Conservation (phyloP, 2,888 invertebrate genomes). For the Mactromeris polynyma region DNA sequence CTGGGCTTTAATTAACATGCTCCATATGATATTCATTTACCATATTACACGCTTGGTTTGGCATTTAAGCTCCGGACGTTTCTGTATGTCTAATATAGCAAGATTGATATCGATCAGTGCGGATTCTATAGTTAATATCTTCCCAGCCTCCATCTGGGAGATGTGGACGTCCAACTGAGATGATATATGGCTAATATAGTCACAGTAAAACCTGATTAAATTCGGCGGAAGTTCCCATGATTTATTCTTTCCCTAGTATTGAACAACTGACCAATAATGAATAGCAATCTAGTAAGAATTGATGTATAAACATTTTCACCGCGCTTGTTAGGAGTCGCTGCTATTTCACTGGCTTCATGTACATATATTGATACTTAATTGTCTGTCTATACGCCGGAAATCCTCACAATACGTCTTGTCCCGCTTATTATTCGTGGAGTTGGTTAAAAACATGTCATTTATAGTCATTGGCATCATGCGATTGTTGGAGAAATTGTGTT, state of each 20-base stretch:
- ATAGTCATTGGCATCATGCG: too few species aligned
- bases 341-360: background rate
- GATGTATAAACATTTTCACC: background rate
- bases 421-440: too few species aligned
- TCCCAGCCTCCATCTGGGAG: background rate
- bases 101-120: background rate
- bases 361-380: too few species aligned
- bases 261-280: background rate
- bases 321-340: background rate
- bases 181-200: background rate
- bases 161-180: background rate
- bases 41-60: background rate
- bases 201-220: background rate
- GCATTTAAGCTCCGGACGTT: background rate
- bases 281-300: background rate
- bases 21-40: background rate
- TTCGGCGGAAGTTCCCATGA: background rate
- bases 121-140: background rate
- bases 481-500: too few species aligned
- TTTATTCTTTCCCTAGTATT: background rate
- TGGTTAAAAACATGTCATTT: too few species aligned
- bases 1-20: background rate
- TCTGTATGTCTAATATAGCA: background rate
- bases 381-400: too few species aligned
- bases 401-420: too few species aligned